Base-by-base conservation (phyloP, 2,797 vertebrate genomes). In the Diglossa cyanea region DNA sequence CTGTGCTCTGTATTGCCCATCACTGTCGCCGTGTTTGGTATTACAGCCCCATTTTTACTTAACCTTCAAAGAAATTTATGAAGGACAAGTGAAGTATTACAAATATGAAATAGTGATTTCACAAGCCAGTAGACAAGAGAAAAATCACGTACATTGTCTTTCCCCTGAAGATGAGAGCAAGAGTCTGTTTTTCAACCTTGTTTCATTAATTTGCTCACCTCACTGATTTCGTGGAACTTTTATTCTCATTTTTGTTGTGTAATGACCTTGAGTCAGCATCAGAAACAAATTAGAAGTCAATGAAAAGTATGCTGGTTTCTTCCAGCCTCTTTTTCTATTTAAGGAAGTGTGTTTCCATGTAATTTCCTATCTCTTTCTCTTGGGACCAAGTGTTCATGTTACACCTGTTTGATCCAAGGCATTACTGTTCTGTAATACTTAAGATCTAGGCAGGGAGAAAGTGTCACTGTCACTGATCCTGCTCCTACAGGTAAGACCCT, bases 61-160 rank as follows among this genome's bases (percentile, higher is more conserved):
- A 85, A 76, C 37, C 47, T 89, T 92, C 37, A 70, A 73, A 82
- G 42, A 92, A 88, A 89, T 73, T 58, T 91, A 57, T 55, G 44
- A 40, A 78, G 63, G 73, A 60, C 44, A 85, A 79, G 8, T 70
- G 30, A 83, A 86, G 17, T 73, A 54, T 45, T 87, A 17, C 25
- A 83, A 55, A 72, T 74, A 87, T 48, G 17, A 94, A 80, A 77
- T 3, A 60, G 42, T 65, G 57, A 85, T 92, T 96, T 94, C 67
- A 80, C 91, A 89, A 80, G 14, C 50, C 65, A 54, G 33, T 87
- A 76, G 61, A 74, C n/a, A 76, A 76, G 50, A 82, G 60, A 71
- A 93, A 90, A 79, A 89, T 17, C 13, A 63, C 28, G 20, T 61
- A 24, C 6, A 0, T 60, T 68, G 31, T 79, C 18, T 84, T 91